Base-by-base conservation (phyloP, 2,797 vertebrate species). In the Mastacembelus armatus region DNA sequence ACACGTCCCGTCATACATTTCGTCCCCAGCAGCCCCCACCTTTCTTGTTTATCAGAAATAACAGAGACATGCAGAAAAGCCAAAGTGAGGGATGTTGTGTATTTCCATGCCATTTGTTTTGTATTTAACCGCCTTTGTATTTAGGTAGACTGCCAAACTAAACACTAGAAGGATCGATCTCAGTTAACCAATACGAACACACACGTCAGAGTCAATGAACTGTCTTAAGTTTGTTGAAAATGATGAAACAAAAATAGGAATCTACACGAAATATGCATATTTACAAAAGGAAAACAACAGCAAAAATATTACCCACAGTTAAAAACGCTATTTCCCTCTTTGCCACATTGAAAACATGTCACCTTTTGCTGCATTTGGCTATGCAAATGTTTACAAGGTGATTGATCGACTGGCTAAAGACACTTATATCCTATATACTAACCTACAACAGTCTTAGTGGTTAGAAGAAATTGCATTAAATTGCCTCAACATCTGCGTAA, bases 1-100 rank as follows among this genome's bases (percentile, higher is more conserved):
- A 80, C 90, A 81, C 56, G 18, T 86, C 89, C 92, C 92, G n/a
- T n/a, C 7, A 78, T 85, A 1, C 77, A 14, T 35, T 71, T 71
- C 36, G 51, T 14, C 4, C 19, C 33, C 16, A 64, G 47, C 57
- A 50, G 27, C 36, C 76, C 58, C 66, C 74, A 74, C 57, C 58
- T 47, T 11, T 66, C 80, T 93, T 94, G 92, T 94, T 93, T 92
- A 92, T 91, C 89, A 83, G 76, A 90, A 88, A 78, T 61, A 73
- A 75, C 49, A 30, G 15, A 70, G 59, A 22, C 32, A 69, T 7
- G 1, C 10, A 69, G 29, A 61, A 70, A 71, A 62, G 59, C 40
- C 72, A 27, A 24, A 57, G 38, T 49, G 9, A 15, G 51, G 35
- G 15, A 18, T 43, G 18, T 39, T 16, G 19, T 58, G 42, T 8